Conservation (phyloP, 2,888 invertebrate species). For the Drosophila atripex region DNA sequence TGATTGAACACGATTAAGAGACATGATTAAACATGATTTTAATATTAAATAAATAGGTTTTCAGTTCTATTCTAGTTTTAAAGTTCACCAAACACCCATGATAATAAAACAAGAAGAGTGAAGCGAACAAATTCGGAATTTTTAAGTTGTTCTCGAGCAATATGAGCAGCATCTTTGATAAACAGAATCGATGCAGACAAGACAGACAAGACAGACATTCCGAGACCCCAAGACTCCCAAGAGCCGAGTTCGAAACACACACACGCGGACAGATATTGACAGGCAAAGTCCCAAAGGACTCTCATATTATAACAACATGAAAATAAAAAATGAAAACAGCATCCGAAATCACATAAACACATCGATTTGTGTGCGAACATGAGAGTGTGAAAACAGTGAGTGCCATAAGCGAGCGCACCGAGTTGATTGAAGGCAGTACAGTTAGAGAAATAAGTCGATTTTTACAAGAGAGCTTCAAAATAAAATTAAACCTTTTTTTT, state of each 20-base stretch:
- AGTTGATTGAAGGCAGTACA: no score
- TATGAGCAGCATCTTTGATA: slow-evolving; percentile 54
- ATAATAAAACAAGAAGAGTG: no score
- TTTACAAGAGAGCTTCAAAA: no score
- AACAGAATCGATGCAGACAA: slow-evolving; percentile 47
- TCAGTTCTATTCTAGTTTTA: no score
- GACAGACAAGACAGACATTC: slow-evolving; percentile 21
- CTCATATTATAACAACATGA: slow-evolving; percentile 25
- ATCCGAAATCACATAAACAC: slow-evolving; percentile 53
- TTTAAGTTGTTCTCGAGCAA: slow-evolving; percentile 1
- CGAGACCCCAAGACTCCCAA: not conserved
- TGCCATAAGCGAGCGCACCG: no score
- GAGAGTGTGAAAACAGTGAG: slow-evolving; percentile 24
- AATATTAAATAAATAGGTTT: no score
- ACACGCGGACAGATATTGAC: slow-evolving; percentile 1
- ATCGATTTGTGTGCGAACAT: slow-evolving; percentile 56
- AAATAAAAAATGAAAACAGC: slow-evolving; percentile 10
- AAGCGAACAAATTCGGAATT: no score
- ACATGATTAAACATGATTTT: no score
- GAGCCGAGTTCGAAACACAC: not conserved
- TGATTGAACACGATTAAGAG: no score
- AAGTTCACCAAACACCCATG: no score
- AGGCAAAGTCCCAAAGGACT: slow-evolving; percentile 17
- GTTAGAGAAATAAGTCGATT: no score
- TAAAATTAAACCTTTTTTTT: no score